Evolutionary conservation across 1,140 invertebrate genomes (phyloP), one percentile per base, ranked within the genome.

Genomic region (Drosophila melanica): DNA sequence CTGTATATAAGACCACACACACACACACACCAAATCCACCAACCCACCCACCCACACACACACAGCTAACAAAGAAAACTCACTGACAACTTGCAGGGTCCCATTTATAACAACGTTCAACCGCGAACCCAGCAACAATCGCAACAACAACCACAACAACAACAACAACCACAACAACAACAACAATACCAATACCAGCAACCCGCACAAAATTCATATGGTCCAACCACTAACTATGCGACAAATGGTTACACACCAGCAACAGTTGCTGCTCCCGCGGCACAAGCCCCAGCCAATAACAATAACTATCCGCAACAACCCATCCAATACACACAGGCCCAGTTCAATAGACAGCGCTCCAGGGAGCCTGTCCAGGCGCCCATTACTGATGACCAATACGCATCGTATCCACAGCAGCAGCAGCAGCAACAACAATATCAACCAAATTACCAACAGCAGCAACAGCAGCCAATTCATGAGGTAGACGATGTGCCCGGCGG

Each of bases 41-140:
- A 16, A 23, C 53, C 30, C 45, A 27, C 33, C 12, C 51, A 47
- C 64, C 23, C 51, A 65, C 18, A 33, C 47, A 79, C 51, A 65
- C 18, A 33, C 47, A 79, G 44, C 60, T 60, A 78, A 79, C 73
- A 50, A 47, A 45, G 55, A 65, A 67, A 63, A 76, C 68, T 53
- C 71, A 81, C 84, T 86, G 75, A 59, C 63, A 75, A 87, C 63
- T 89, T 90, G 47, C 90, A 91, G 90, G 90, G 77, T 55, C 77
- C 86, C 72, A 85, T 90, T 79, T 91, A 91, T 89, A 91, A 91
- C 74, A 91, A 91, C 75, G 82, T 91, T 63, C 77, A 81, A 44
- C 67, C 74, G 7, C 75, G 76, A 55, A 58, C 77, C 33, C 77
- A 75, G 45, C 69, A 48, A 53, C 72, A 68, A 45, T 68, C n/a